Percentiles rank a stretch among this genome's conserved stretches.
These are phyloP conservation scores for Mythimna ferrago DNA, from an alignment of 2,888 invertebrate genomes.

Conservation along the genomic window DNA sequence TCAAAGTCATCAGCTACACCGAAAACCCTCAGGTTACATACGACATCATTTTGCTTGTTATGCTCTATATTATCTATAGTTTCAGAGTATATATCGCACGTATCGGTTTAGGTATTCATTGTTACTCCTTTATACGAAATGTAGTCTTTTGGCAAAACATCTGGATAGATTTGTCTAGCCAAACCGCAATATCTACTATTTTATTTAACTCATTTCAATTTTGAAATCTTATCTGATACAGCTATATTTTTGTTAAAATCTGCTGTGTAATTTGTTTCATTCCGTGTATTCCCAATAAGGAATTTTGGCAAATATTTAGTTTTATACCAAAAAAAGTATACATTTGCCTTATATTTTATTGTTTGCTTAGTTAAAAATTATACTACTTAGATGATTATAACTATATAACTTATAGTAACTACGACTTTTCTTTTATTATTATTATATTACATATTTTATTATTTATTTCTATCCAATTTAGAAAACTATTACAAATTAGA, in stretches of 20 bases:
- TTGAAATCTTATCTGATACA: neutral
- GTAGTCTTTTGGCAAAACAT: neutral
- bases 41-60: constrained; percentile 76
- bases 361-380: neutral
- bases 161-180: neutral
- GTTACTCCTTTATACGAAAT: neutral
- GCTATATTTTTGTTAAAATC: neutral
- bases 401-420: no score
- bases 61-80: constrained; percentile 53
- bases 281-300: no score
- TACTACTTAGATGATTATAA: no score
- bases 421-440: no score
- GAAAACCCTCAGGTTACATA: constrained; percentile 89
- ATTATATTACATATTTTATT: no score
- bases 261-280: neutral
- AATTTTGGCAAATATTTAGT: no score
- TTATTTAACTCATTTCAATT: neutral
- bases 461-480: neutral
- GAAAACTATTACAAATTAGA: neutral
- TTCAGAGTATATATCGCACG: constrained; percentile 37
- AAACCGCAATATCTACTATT: neutral
- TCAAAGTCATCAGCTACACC: constrained; percentile 90
- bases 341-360: neutral
- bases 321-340: no score
- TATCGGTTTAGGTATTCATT: neutral